phyloP scores from a whole-genome alignment of 2,888 invertebrate genomes.

The Tineola bisselliella region DNA sequence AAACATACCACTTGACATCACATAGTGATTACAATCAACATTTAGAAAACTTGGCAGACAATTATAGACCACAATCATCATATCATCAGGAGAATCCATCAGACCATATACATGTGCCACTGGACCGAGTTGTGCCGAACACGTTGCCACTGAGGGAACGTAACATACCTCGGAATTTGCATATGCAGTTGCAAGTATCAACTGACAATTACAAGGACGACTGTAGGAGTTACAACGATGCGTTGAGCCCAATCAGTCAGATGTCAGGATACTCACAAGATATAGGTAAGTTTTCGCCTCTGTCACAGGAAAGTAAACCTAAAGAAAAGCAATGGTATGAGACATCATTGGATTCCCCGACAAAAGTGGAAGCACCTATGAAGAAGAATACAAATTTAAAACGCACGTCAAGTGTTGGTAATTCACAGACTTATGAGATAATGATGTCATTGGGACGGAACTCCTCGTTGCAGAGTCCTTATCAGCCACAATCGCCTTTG shows the following conservation, averaged over 20 bases:
- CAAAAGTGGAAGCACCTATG: conserved; percentile 40
- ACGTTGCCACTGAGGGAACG: conserved; percentile 53
- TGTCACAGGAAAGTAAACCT: conserved; percentile 50
- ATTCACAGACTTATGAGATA: conserved; percentile 58
- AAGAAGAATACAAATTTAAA: conserved; percentile 59
- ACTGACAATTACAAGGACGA: conserved; percentile 54
- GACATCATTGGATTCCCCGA: conserved; percentile 71
- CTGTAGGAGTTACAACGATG: conserved; percentile 39
- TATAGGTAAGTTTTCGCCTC: conserved; percentile 53
- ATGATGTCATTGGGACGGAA: conserved; percentile 55
- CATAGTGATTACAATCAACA: conserved; percentile 62
- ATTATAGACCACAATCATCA: conserved; percentile 38
- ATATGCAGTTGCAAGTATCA: conserved; percentile 49
- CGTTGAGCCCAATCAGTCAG: conserved; percentile 53
- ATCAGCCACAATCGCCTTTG: conserved; percentile 33
- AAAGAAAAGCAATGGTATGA: conserved; percentile 77
- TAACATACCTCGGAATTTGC: conserved; percentile 42
- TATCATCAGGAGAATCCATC: conserved; percentile 36
- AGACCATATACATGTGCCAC: conserved; percentile 34
- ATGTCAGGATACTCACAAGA: conserved; percentile 47
- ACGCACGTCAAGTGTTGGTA: conserved; percentile 65
- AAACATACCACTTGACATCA: conserved; percentile 61
- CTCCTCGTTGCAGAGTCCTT: conserved; percentile 54
- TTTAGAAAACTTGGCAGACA: conserved; percentile 45
- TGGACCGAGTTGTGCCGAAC: conserved; percentile 45